Percentiles rank a stretch among this genome's conserved stretches.
phyloP scores from a whole-genome alignment of 2,888 invertebrate species.

The Periphyllus acericola region DNA sequence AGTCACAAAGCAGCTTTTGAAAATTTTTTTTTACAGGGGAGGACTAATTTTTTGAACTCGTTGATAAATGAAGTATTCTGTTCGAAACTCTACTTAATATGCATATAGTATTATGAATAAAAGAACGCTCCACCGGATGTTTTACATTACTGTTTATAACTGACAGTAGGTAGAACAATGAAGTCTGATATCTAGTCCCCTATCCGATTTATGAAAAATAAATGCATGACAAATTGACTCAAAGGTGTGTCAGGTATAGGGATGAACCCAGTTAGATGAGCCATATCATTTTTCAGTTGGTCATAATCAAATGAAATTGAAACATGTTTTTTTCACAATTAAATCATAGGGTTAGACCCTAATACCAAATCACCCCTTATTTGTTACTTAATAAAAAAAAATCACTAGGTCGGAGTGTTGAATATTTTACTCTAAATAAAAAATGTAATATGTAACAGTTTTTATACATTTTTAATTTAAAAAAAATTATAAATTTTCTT shows the following conservation, averaged over 20 bases:
- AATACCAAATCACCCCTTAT: conserved; percentile 11
- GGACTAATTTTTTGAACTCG: conserved; percentile 12
- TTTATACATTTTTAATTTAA: too few relatives aligned
- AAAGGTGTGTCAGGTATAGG: conserved; percentile 50
- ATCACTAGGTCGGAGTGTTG: not conserved
- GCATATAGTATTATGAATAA: conserved; percentile 43
- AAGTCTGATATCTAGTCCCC: conserved; percentile 38
- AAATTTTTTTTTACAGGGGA: not conserved
- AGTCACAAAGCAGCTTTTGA: not conserved
- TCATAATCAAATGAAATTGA: conserved; percentile 46
- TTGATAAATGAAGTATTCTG: conserved; percentile 54
- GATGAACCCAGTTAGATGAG: conserved; percentile 43
- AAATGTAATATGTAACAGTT: not conserved
- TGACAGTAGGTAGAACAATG: conserved; percentile 54
- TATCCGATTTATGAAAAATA: conserved; percentile 54
- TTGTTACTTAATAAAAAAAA: conserved; percentile 23
- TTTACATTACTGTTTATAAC: conserved; percentile 46
- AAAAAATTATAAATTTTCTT: too few relatives aligned
- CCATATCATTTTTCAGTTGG: conserved; percentile 22
- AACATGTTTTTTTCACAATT: conserved; percentile 44
- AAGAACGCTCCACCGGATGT: conserved; percentile 41
- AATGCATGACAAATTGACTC: conserved; percentile 60
- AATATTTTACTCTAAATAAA: conserved; percentile 15
- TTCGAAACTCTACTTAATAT: conserved; percentile 51
- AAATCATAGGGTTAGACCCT: conserved; percentile 43